These are phyloP conservation scores for Lophius americanus DNA, from an alignment of 2,797 vertebrate species.

Conservation along the genomic window DNA sequence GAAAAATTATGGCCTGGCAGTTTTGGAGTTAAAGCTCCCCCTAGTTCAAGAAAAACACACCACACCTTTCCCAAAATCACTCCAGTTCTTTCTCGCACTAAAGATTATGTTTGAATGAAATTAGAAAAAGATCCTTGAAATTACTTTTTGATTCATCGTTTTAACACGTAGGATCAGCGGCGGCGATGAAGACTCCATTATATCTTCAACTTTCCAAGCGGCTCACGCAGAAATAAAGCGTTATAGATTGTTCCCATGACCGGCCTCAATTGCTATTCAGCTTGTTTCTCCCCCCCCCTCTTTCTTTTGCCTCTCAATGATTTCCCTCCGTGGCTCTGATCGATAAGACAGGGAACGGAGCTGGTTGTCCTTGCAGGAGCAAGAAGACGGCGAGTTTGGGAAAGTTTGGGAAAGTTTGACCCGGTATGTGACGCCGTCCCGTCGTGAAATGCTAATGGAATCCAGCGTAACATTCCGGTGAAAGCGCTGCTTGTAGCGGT, in stretches of 20 bases:
- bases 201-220: background rate
- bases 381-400: slow-evolving; percentile 26
- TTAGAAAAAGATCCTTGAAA: too few species aligned
- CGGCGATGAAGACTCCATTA: too few species aligned
- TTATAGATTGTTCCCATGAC: slow-evolving; percentile 76
- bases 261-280: slow-evolving; percentile 45
- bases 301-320: slow-evolving; percentile 60
- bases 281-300: slow-evolving; percentile 27
- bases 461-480: background rate
- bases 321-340: slow-evolving; percentile 57
- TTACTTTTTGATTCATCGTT: too few species aligned
- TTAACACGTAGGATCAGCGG: too few species aligned
- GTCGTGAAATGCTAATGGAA: slow-evolving; percentile 5
- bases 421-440: background rate
- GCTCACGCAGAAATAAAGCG: slow-evolving; percentile 27
- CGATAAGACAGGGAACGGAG: slow-evolving; percentile 55
- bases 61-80: too few species aligned
- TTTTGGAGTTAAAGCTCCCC: too few species aligned
- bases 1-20: too few species aligned
- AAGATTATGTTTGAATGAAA: too few species aligned
- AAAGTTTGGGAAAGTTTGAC: slow-evolving; percentile 6
- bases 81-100: too few species aligned
- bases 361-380: slow-evolving; percentile 60
- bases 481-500: slow-evolving; percentile 4
- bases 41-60: too few species aligned